Evolutionary conservation across 1,140 invertebrate genomes (phyloP).

Genomic region (Akabosia matsudoensis): DNA sequence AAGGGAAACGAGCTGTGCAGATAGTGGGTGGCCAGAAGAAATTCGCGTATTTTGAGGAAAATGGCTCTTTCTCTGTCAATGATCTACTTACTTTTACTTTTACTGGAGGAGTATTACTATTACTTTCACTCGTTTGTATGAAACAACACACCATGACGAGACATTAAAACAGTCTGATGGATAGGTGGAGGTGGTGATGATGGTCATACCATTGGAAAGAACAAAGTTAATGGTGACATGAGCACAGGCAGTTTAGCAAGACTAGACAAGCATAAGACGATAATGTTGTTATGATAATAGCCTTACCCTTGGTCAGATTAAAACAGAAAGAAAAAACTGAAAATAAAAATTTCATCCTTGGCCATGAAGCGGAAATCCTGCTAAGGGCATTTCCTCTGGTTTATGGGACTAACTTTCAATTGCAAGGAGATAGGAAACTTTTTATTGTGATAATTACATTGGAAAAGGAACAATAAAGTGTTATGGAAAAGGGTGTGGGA

Average conservation of each 20-base stretch:
- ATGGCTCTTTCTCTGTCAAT: constrained; percentile 13
- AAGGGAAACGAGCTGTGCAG: neutral
- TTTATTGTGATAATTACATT: neutral
- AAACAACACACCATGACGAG: too few species aligned
- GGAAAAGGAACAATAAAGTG: neutral
- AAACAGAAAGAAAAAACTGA: neutral
- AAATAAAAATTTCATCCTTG: neutral
- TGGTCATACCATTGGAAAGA: neutral
- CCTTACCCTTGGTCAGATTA: neutral
- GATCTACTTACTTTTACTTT: constrained; percentile 17
- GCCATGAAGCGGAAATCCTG: neutral
- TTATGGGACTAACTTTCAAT: neutral
- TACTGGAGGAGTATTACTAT: too few species aligned
- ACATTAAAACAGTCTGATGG: too few species aligned
- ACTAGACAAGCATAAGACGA: neutral
- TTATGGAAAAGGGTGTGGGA: neutral
- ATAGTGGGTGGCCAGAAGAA: too few species aligned
- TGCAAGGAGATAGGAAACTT: neutral
- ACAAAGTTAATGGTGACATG: neutral
- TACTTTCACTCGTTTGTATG: too few species aligned
- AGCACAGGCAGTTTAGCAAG: neutral
- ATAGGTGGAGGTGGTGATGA: too few species aligned
- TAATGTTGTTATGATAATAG: neutral
- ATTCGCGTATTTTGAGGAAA: neutral
- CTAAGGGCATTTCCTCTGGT: neutral